Conservation (phyloP, 2,888 invertebrate species). For the Thera obeliscata region DNA sequence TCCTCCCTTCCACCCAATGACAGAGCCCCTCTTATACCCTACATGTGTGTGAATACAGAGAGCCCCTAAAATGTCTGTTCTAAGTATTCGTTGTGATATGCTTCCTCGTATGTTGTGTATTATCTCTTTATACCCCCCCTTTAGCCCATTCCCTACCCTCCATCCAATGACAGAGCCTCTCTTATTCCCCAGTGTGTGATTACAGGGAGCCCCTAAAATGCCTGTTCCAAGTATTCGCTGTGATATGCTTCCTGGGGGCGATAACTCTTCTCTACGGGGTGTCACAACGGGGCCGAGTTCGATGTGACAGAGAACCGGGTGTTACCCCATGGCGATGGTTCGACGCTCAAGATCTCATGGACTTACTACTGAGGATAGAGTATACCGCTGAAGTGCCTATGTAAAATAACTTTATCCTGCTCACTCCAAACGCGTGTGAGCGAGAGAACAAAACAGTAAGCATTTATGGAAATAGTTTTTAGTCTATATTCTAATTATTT, state of each 20-base stretch:
- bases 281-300: slow-evolving; percentile 44
- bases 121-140: background rate
- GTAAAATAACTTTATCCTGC: slow-evolving; percentile 47
- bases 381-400: slow-evolving; percentile 78
- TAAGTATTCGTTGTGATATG: background rate
- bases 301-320: slow-evolving; percentile 40
- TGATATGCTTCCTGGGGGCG: slow-evolving; percentile 70
- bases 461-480: background rate
- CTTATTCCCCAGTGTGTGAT: slow-evolving; percentile 62
- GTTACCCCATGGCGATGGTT: slow-evolving; percentile 72
- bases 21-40: background rate
- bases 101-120: too few species aligned
- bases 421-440: background rate
- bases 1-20: background rate
- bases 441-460: background rate
- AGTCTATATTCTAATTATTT: background rate
- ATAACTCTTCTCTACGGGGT: slow-evolving; percentile 62
- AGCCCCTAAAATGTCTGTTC: background rate
- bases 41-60: too few species aligned
- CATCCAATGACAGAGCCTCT: slow-evolving; percentile 39
- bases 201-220: slow-evolving; percentile 74
- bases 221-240: slow-evolving; percentile 74
- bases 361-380: slow-evolving; percentile 69
- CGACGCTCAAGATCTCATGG: slow-evolving; percentile 68
- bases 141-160: background rate